Evolutionary conservation across 2,888 invertebrate genomes (phyloP).

Genomic region (Xestia ashworthii): DNA sequence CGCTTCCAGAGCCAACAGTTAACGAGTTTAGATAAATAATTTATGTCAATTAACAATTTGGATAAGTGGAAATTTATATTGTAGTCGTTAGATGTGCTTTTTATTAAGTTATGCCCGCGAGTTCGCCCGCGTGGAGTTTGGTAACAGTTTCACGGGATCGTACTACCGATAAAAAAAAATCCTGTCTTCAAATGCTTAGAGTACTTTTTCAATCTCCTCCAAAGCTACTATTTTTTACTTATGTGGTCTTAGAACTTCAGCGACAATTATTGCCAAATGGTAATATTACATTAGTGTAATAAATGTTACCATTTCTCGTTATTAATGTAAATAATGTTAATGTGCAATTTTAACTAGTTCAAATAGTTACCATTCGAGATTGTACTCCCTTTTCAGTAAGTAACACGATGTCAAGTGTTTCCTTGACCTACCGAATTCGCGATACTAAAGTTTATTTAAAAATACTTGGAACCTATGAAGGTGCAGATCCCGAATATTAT

Average conservation of each 20-base stretch:
- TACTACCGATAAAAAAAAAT: too few relatives aligned
- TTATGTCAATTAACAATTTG: conserved; percentile 33
- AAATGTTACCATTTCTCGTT: too few relatives aligned
- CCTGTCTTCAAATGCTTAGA: too few relatives aligned
- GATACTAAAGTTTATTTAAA: conserved; percentile 1
- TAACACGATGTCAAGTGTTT: not conserved
- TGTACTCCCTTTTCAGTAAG: not conserved
- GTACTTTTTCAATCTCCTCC: too few relatives aligned
- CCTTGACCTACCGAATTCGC: not conserved
- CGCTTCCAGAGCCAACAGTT: conserved; percentile 41
- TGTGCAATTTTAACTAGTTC: not conserved
- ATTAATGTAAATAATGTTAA: too few relatives aligned
- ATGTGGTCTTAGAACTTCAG: too few relatives aligned
- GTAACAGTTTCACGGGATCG: too few relatives aligned
- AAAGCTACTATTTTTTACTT: too few relatives aligned
- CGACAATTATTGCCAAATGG: not conserved
- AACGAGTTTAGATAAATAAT: conserved; percentile 43
- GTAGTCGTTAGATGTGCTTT: not conserved
- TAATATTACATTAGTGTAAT: too few relatives aligned
- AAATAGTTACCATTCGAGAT: not conserved
- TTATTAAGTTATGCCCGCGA: too few relatives aligned
- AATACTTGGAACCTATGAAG: not conserved
- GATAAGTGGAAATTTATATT: conserved; percentile 6
- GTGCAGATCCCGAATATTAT: not conserved
- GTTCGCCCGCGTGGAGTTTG: too few relatives aligned